These are phyloP conservation scores for Gambusia yucatana DNA, from an alignment of 2,797 vertebrate genomes.

Conservation along the genomic window DNA sequence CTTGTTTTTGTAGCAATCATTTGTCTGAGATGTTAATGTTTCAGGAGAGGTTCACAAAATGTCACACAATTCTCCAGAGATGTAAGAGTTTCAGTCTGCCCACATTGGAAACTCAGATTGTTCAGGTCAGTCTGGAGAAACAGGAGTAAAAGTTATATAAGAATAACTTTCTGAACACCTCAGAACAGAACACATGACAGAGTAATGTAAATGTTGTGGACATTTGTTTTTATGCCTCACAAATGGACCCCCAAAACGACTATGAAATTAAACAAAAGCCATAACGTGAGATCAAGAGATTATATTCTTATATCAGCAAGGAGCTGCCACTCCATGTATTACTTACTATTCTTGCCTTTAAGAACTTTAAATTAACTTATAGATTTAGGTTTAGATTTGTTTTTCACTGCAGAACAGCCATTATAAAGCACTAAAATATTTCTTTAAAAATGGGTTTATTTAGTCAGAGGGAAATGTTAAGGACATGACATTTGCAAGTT, in stretches of 20 bases:
- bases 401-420: conserved; percentile 16
- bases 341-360: conserved; percentile 5
- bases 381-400: conserved; percentile 14
- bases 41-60: background rate
- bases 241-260: background rate
- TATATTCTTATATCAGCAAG: conserved; percentile 7
- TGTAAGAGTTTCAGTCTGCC: background rate
- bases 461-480: conserved; percentile 25
- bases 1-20: background rate
- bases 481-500: conserved; percentile 41
- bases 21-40: background rate
- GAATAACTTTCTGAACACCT: background rate
- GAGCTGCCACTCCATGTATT: conserved; percentile 3
- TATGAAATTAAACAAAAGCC: conserved; percentile 37
- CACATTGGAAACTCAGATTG: background rate
- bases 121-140: conserved; percentile 1
- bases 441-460: conserved; percentile 39
- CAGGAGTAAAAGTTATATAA: background rate
- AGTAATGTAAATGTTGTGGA: background rate
- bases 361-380: conserved; percentile 31
- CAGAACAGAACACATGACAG: background rate
- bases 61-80: background rate
- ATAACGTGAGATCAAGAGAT: conserved; percentile 21
- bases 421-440: conserved; percentile 16
- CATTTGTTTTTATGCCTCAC: background rate